A percentile compares a stretch with the other conserved stretches of the same genome.
Evolutionary conservation across 2,797 vertebrate genomes (phyloP).

Genomic region (Coendou prehensilis): DNA sequence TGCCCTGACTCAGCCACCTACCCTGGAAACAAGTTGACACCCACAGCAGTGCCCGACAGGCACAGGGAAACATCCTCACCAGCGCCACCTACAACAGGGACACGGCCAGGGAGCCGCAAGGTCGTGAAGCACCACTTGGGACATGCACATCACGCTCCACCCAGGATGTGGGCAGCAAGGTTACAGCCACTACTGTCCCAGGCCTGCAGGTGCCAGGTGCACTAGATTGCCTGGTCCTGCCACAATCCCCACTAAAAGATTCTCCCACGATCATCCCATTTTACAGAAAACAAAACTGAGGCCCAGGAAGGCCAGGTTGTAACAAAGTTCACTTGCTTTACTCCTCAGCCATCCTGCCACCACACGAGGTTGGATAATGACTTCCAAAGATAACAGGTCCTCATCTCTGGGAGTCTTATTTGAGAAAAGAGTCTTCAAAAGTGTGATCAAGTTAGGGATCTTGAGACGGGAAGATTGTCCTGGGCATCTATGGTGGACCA

Average conservation of each 20-base stretch:
- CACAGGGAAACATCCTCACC: fast-evolving
- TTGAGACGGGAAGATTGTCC: not conserved
- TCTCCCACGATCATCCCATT: not conserved
- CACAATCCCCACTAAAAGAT: too few relatives aligned
- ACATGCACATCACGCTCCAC: fast-evolving
- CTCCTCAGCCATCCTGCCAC: not conserved
- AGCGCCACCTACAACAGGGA: fast-evolving
- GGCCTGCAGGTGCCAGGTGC: too few relatives aligned
- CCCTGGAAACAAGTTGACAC: not conserved
- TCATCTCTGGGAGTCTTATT: not conserved
- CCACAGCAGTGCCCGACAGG: fast-evolving
- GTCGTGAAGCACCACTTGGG: fast-evolving
- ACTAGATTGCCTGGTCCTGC: not conserved
- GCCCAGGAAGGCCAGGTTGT: not conserved
- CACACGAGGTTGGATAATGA: not conserved
- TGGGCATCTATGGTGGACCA: not conserved
- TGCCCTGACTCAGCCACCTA: fast-evolving
- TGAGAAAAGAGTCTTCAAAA: not conserved
- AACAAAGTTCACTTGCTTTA: too few relatives aligned
- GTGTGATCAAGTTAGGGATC: too few relatives aligned
- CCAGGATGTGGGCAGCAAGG: fast-evolving
- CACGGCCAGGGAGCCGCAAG: too few relatives aligned
- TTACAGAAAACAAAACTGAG: not conserved
- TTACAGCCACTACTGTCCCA: fast-evolving
- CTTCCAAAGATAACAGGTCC: not conserved